Conservation (phyloP, 2,113 vertebrate species). For the Strix aluco region DNA sequence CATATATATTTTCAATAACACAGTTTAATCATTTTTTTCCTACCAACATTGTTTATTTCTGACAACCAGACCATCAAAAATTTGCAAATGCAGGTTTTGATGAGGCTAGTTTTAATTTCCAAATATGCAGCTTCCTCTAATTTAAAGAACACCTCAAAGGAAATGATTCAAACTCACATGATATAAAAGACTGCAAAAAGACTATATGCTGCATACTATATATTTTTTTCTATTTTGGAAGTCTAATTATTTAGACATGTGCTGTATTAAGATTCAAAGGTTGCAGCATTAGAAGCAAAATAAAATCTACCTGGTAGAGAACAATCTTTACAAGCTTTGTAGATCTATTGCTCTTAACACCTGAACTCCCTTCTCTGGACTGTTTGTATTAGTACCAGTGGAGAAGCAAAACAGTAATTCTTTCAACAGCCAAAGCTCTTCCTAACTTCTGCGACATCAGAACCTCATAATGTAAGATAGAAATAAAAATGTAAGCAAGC, state of each 20-base stretch:
- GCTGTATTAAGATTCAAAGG: background rate
- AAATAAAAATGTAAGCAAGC: background rate
- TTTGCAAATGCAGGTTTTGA: conserved; percentile 12
- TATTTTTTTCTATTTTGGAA: conserved; percentile 1
- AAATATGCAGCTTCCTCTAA: conserved; percentile 15
- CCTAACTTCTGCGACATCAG: background rate
- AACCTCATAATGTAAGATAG: background rate
- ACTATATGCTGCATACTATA: background rate
- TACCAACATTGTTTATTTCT: background rate
- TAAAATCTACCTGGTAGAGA: background rate
- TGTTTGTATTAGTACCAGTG: background rate
- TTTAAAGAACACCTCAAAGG: conserved; percentile 32
- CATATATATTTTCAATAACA: background rate
- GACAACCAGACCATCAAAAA: conserved; percentile 10
- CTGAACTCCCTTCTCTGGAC: background rate
- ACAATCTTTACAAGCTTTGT: background rate
- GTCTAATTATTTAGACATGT: background rate
- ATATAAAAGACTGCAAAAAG: background rate
- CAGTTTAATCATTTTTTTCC: background rate
- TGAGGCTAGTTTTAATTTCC: background rate
- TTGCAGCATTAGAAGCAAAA: background rate
- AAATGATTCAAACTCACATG: conserved; percentile 54
- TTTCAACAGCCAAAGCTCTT: background rate
- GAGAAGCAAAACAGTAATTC: background rate
- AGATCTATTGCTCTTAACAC: background rate